Evolutionary conservation across 2,888 invertebrate genomes (phyloP), one percentile per base, ranked within the genome.

Genomic region (Buathra laborator): DNA sequence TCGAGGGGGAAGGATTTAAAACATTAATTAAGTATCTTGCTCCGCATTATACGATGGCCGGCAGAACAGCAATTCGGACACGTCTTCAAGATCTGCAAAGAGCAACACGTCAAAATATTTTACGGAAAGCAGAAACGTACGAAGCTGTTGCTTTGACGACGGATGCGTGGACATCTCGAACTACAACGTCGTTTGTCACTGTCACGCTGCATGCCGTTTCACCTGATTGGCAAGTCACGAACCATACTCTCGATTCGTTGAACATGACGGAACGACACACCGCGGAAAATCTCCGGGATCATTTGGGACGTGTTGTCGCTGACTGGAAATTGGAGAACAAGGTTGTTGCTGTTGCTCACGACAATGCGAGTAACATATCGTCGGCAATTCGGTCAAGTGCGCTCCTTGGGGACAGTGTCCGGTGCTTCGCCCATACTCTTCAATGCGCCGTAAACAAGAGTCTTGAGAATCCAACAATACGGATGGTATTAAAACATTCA

Each of bases 401-500:
- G 10, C 53, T 32, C 3, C 56, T 79, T 44, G 76, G 74, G 16
- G 72, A 83, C 51, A 84, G 87, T 37, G 79, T 90, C 43, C 87
- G 85, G 29, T 90, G 90, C 74, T 86, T 86, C 86, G 86, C 89
- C 51, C 90, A 89, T 85, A 86, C 89, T 12, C 76, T 90, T 43
- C 89, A 90, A 59, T 80, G 89, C 19, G 86, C 79, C 24, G 53
- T 90, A 43, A 88, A 89, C 79, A 89, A 89, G 81, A 86, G 85
- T 77, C 71, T 87, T 37, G 79, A 74, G 0, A 46, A 81, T 1
- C 6, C 43, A 59, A 24, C 3, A 14, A 9, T 84, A 46, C 83
- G 84, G 62, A 44, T 68, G 12, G 67, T 85, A 19, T 19, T 89
- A 10, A 67, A 7, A 37, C 89, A 88, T 83, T 86, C 86, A 51